Evolutionary conservation across 2,113 vertebrate species (phyloP).

Genomic region (Stegastes partitus): DNA sequence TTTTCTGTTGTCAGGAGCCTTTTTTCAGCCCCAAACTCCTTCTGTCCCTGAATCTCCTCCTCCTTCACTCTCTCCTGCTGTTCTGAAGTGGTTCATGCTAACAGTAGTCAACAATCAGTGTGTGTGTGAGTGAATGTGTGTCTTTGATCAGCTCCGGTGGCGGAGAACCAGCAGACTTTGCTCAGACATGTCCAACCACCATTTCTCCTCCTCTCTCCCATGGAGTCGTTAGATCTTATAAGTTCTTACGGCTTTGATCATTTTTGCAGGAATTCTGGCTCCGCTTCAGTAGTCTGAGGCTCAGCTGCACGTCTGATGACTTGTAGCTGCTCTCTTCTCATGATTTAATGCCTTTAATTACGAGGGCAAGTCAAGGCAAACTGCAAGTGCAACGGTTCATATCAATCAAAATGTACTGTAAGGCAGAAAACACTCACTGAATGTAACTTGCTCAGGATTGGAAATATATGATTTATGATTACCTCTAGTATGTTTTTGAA

Average conservation of each 20-base stretch:
- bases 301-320: slow-evolving; percentile 49
- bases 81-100: slow-evolving; percentile 51
- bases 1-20: slow-evolving; percentile 25
- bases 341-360: slow-evolving; percentile 32
- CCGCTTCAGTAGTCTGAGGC: slow-evolving; percentile 39
- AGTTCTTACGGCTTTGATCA: slow-evolving; percentile 66
- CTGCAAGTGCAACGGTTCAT: neutral
- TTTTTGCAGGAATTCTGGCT: slow-evolving; percentile 60
- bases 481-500: no score
- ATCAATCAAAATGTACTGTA: neutral
- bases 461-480: no score
- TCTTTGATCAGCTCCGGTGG: slow-evolving; percentile 76
- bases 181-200: slow-evolving; percentile 65
- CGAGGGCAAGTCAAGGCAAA: neutral
- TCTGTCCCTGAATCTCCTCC: neutral
- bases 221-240: slow-evolving; percentile 44
- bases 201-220: slow-evolving; percentile 27
- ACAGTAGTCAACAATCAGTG: slow-evolving; percentile 42
- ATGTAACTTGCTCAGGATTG: no score
- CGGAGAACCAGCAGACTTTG: slow-evolving; percentile 59
- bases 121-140: slow-evolving; percentile 43
- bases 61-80: slow-evolving; percentile 2
- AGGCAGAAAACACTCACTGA: no score
- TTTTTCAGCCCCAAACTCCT: slow-evolving; percentile 16
- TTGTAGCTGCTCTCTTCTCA: slow-evolving; percentile 31